phyloP scores from a whole-genome alignment of 2,113 vertebrate species.

The Phalacrocorax aristotelis region DNA sequence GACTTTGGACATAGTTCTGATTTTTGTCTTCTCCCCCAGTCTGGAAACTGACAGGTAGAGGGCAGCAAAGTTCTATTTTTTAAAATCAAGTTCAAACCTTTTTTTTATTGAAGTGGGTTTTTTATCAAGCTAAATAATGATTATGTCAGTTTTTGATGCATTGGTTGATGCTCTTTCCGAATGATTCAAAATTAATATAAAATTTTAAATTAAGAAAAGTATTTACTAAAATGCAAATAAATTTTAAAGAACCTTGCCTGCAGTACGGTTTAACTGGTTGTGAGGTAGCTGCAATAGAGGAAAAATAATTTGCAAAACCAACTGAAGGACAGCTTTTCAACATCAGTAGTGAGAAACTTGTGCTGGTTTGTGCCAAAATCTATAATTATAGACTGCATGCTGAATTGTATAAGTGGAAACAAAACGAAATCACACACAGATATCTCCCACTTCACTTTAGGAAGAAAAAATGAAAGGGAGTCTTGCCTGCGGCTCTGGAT shows the following conservation, averaged over 20 bases:
- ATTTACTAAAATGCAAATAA: background rate
- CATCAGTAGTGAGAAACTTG: background rate
- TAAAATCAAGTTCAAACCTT: background rate
- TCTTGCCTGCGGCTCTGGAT: background rate
- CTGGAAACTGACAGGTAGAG: constrained; percentile 57
- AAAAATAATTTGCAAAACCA: background rate
- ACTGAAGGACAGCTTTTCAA: background rate
- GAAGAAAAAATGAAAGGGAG: background rate
- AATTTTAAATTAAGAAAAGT: background rate
- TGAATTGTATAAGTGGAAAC: background rate
- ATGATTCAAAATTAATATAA: background rate
- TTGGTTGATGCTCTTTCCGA: background rate
- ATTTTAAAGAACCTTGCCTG: background rate
- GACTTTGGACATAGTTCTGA: background rate
- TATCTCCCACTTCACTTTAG: constrained; percentile 3
- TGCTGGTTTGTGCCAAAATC: background rate
- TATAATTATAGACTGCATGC: background rate
- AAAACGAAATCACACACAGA: background rate
- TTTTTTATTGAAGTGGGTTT: background rate
- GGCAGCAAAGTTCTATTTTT: constrained; percentile 73
- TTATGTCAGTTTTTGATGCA: background rate
- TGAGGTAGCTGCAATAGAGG: background rate
- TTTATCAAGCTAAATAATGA: background rate
- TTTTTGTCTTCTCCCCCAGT: background rate
- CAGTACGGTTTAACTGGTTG: background rate